Evolutionary conservation across 2,888 invertebrate species (phyloP).

Genomic region (Folsomia manolachei): DNA sequence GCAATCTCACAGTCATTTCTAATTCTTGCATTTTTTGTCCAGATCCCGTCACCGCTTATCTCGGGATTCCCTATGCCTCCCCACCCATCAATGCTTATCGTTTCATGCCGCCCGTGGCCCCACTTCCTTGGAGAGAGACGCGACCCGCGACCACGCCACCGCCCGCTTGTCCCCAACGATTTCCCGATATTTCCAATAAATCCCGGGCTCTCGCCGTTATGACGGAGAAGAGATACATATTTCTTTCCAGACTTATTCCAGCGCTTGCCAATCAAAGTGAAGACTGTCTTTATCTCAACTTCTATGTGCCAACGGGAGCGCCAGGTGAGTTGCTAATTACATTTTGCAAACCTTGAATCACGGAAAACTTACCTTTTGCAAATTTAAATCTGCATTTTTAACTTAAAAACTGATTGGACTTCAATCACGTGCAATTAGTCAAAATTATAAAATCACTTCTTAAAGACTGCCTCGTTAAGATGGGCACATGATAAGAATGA

Average conservation of each 20-base stretch:
- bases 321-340: conserved; percentile 30
- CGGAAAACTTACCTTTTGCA: too few species aligned
- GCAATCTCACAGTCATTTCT: too few species aligned
- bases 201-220: conserved; percentile 46
- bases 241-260: conserved; percentile 46
- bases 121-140: conserved; percentile 47
- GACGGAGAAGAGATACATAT: conserved; percentile 44
- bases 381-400: too few species aligned
- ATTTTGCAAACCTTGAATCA: background rate
- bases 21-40: too few species aligned
- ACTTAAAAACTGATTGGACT: too few species aligned
- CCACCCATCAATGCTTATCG: conserved; percentile 49
- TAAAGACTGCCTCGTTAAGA: too few species aligned
- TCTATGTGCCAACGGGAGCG: conserved; percentile 40
- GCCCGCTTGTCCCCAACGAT: conserved; percentile 61
- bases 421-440: too few species aligned
- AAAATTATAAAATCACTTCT: too few species aligned
- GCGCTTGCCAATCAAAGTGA: conserved; percentile 48
- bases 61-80: conserved; percentile 47
- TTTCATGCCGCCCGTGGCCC: conserved; percentile 50
- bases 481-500: too few species aligned
- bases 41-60: conserved; percentile 49
- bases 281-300: conserved; percentile 49
- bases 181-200: conserved; percentile 58
- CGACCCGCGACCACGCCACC: conserved; percentile 41